These are phyloP conservation scores for Dusona sp. DNA, from an alignment of 2,888 invertebrate species.

Conservation along the genomic window DNA sequence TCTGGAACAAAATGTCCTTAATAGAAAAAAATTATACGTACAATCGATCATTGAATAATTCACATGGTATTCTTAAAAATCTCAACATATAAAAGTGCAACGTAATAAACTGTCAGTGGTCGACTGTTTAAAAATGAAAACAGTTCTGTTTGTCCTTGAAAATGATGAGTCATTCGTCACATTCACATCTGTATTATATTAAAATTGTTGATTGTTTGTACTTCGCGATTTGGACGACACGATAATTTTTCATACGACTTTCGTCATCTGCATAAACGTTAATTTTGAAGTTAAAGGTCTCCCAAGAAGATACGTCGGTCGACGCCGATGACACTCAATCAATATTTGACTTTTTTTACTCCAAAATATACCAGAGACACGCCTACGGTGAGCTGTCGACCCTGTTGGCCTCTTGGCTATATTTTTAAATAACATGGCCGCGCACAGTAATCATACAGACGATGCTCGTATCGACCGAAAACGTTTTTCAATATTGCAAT, in stretches of 20 bases:
- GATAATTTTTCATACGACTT: background rate
- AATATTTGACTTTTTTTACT: background rate
- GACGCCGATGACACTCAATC: background rate
- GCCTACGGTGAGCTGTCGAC: background rate
- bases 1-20: too few relatives aligned
- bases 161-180: constrained; percentile 1
- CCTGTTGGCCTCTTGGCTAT: background rate
- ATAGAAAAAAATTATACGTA: too few relatives aligned
- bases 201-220: background rate
- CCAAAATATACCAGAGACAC: background rate
- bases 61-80: background rate
- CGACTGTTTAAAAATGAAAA: background rate
- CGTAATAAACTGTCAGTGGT: background rate
- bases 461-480: background rate
- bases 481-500: background rate
- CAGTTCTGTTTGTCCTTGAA: background rate
- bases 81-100: background rate
- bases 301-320: background rate
- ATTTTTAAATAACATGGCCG: background rate
- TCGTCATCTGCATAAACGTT: background rate
- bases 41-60: background rate
- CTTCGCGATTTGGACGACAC: background rate
- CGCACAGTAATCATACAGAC: background rate
- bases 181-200: background rate
- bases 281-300: background rate